A percentile compares a stretch with the other conserved stretches of the same genome.
Evolutionary conservation across 92 coral and sea anemone genomes (phyloP).

Genomic region (Desmophyllum pertusum): DNA sequence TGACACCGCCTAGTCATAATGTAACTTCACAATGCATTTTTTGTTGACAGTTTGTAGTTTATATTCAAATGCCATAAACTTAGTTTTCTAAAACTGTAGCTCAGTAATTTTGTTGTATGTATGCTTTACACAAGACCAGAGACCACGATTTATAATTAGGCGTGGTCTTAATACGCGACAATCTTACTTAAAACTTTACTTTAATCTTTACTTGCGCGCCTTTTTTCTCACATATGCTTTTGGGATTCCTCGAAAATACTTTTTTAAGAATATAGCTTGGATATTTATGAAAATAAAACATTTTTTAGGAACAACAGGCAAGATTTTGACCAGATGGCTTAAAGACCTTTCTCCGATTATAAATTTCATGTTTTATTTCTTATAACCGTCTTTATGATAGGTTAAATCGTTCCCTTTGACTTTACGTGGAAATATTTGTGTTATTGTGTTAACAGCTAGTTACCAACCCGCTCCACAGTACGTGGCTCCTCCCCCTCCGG

Average conservation of each 20-base stretch:
- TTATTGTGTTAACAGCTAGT: slow-evolving; percentile 20
- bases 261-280: not conserved
- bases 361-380: too few species aligned
- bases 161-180: not conserved
- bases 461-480: slow-evolving; percentile 53
- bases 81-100: not conserved
- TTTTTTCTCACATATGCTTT: too few species aligned
- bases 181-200: not conserved
- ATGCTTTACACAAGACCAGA: not conserved
- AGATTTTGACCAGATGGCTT: too few species aligned
- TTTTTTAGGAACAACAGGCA: too few species aligned
- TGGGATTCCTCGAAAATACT: too few species aligned
- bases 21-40: not conserved
- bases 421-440: not conserved
- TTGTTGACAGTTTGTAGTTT: not conserved
- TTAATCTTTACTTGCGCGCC: not conserved
- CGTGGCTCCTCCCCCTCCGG: slow-evolving; percentile 52
- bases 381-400: not conserved
- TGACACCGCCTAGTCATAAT: not conserved
- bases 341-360: too few species aligned
- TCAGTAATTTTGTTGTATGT: not conserved
- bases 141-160: not conserved
- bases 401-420: not conserved
- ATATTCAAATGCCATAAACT: not conserved
- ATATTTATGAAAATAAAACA: not conserved